Percentiles rank a stretch among this genome's conserved stretches.
Evolutionary conservation across 2,888 invertebrate species (phyloP).

Genomic region (Hyposoter didymator): DNA sequence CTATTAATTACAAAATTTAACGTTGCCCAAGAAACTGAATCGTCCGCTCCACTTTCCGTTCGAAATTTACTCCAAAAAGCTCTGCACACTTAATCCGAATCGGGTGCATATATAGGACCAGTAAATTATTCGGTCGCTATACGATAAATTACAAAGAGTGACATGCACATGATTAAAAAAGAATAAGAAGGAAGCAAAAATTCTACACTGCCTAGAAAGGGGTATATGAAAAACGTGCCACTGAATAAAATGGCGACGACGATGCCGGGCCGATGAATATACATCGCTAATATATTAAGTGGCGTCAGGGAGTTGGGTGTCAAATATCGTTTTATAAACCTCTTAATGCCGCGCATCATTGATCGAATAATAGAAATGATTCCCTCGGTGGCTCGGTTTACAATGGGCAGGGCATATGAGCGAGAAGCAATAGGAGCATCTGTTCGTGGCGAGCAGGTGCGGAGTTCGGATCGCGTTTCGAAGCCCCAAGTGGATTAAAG

Average conservation of each 20-base stretch:
- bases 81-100: background rate
- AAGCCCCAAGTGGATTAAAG: slow-evolving; percentile 76
- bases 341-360: slow-evolving; percentile 60
- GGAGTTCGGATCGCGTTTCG: slow-evolving; percentile 74
- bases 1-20: too few relatives aligned
- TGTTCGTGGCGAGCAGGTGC: slow-evolving; percentile 78
- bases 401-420: slow-evolving; percentile 36
- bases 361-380: slow-evolving; percentile 66
- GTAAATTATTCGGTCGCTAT: background rate
- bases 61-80: background rate
- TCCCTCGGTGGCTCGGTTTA: slow-evolving; percentile 43
- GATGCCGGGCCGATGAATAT: slow-evolving; percentile 20
- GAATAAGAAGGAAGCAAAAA: background rate
- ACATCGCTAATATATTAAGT: slow-evolving; percentile 41
- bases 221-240: slow-evolving; percentile 55
- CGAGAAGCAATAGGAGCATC: slow-evolving; percentile 70
- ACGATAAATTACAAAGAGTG: background rate
- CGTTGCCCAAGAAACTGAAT: too few relatives aligned
- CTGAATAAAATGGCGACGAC: slow-evolving; percentile 50
- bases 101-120: too few relatives aligned
- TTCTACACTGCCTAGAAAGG: background rate
- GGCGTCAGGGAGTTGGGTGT: slow-evolving; percentile 54
- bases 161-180: background rate
- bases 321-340: slow-evolving; percentile 66
- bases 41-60: background rate